phyloP scores from a whole-genome alignment of 1,140 invertebrate species.

The Epicauta chinensis region DNA sequence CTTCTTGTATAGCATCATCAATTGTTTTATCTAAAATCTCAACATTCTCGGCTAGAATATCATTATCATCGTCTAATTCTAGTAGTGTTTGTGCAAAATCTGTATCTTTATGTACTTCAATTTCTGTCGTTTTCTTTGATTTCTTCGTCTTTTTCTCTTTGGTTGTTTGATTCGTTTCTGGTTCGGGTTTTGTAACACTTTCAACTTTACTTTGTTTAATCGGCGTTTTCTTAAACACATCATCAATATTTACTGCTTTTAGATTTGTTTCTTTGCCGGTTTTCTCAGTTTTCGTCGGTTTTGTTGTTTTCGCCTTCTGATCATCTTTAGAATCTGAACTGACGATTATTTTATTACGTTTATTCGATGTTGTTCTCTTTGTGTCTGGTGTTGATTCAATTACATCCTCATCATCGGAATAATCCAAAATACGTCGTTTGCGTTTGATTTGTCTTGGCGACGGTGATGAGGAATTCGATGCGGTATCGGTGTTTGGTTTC shows the following conservation, averaged over 20 bases:
- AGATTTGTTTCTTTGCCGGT: constrained; percentile 18
- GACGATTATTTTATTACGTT: constrained; percentile 27
- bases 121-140: constrained; percentile 36
- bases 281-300: constrained; percentile 13
- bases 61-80: constrained; percentile 50
- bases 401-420: constrained; percentile 35
- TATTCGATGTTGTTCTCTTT: constrained; percentile 18
- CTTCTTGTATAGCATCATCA: too few species aligned
- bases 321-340: constrained; percentile 44
- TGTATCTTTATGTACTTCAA: constrained; percentile 57
- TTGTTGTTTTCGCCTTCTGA: constrained; percentile 13
- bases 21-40: constrained; percentile 36
- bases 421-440: constrained; percentile 16
- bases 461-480: background rate
- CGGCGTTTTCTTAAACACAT: constrained; percentile 43
- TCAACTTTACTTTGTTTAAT: constrained; percentile 39
- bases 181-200: constrained; percentile 38
- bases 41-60: constrained; percentile 31
- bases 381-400: constrained; percentile 30
- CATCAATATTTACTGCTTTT: constrained; percentile 31
- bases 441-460: constrained; percentile 8
- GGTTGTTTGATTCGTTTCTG: constrained; percentile 20
- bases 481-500: background rate
- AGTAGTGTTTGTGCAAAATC: constrained; percentile 61
- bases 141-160: constrained; percentile 29